Evolutionary conservation across 2,888 invertebrate genomes (phyloP).

Genomic region (Philhelius pedissequus): DNA sequence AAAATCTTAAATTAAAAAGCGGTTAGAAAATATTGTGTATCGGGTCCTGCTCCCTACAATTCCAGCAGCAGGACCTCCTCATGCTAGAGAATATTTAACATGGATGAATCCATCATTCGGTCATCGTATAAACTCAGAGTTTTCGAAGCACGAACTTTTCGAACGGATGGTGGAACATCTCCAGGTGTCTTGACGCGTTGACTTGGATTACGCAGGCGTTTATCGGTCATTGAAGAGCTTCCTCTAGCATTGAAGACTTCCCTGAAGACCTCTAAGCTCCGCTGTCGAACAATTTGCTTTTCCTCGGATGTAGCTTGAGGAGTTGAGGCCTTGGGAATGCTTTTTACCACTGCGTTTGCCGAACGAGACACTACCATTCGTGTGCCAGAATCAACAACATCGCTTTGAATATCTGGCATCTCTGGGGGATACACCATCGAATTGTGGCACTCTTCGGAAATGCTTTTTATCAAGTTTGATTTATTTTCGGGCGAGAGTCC

Average conservation of each 20-base stretch:
- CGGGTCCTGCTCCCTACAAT: slow-evolving; percentile 73
- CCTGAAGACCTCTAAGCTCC: slow-evolving; percentile 87
- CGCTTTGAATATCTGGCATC: slow-evolving; percentile 64
- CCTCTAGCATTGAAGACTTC: slow-evolving; percentile 85
- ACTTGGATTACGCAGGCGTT: slow-evolving; percentile 85
- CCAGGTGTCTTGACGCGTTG: slow-evolving; percentile 90
- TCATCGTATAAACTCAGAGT: slow-evolving; percentile 93
- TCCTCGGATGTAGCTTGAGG: slow-evolving; percentile 61
- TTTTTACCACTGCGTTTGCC: slow-evolving; percentile 71
- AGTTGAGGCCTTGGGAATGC: slow-evolving; percentile 70
- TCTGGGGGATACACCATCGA: slow-evolving; percentile 27
- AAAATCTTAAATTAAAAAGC: slow-evolving; percentile 41
- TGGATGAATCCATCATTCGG: slow-evolving; percentile 86
- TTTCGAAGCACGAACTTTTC: slow-evolving; percentile 85
- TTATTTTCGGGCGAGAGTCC: slow-evolving; percentile 71
- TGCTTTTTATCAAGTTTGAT: slow-evolving; percentile 77
- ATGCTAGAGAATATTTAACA: slow-evolving; percentile 78
- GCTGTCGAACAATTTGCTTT: slow-evolving; percentile 81
- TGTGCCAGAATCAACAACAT: slow-evolving; percentile 58
- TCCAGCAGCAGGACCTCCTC: slow-evolving; percentile 79
- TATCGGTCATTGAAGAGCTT: slow-evolving; percentile 80
- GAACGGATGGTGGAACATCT: slow-evolving; percentile 88
- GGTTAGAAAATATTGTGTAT: slow-evolving; percentile 17
- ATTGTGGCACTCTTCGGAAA: slow-evolving; percentile 72
- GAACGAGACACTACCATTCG: slow-evolving; percentile 73